phyloP scores from a whole-genome alignment of 2,888 invertebrate genomes.

The Plagodis dolabraria region DNA sequence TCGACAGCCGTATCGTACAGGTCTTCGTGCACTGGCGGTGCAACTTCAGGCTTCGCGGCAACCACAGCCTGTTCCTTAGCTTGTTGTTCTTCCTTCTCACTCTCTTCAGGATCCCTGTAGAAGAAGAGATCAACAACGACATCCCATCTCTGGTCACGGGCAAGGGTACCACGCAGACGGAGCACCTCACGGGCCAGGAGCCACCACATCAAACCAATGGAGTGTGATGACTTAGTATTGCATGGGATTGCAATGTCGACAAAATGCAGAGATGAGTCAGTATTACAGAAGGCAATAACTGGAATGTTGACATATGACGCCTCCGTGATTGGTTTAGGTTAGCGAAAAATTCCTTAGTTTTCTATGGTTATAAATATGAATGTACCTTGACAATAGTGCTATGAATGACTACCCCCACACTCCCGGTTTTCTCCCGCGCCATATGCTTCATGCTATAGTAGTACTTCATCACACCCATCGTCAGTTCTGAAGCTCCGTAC shows the following conservation, averaged over 20 bases:
- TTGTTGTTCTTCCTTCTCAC: conserved; percentile 97
- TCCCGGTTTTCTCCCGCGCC: conserved; percentile 47
- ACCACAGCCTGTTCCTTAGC: conserved; percentile 90
- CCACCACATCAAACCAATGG: conserved; percentile 99
- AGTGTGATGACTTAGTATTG: conserved; percentile 98
- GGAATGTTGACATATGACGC: conserved; percentile 99
- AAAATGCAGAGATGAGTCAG: conserved; percentile 97
- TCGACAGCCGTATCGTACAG: conserved; percentile 72
- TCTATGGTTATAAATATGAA: too few relatives aligned
- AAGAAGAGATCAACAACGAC: conserved; percentile 99
- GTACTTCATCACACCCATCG: conserved; percentile 36
- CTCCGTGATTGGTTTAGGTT: conserved; percentile 99
- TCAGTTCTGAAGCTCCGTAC: conserved; percentile 69
- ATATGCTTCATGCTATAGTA: neutral
- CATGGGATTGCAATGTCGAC: conserved; percentile 99
- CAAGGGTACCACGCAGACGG: conserved; percentile 95
- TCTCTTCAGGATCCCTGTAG: conserved; percentile 99
- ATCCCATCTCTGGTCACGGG: conserved; percentile 97
- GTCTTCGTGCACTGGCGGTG: conserved; percentile 74
- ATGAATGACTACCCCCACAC: conserved; percentile 48
- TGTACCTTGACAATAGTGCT: neutral
- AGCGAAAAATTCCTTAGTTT: too few relatives aligned
- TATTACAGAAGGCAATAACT: conserved; percentile 99
- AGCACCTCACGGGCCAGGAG: conserved; percentile 97
- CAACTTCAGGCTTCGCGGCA: conserved; percentile 68